Conservation (phyloP, 2,797 vertebrate genomes). For the Kryptopterus vitreolus region DNA sequence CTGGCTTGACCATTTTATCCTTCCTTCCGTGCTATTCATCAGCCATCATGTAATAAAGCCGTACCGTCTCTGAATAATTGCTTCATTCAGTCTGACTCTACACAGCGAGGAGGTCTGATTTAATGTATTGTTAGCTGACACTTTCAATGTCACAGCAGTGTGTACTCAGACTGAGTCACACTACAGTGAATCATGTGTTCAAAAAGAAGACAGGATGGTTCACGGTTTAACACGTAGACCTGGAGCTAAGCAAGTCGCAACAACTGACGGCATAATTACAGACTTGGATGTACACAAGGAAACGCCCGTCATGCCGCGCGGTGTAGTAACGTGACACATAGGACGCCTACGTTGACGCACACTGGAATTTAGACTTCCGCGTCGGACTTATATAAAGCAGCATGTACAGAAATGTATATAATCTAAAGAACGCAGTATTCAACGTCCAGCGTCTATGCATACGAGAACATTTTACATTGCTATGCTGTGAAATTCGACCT, state of each 20-base stretch:
- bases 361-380: slow-evolving; percentile 26
- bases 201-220: slow-evolving; percentile 40
- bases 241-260: slow-evolving; percentile 16
- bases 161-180: slow-evolving; percentile 27
- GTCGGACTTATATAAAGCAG: slow-evolving; percentile 6
- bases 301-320: slow-evolving; percentile 1
- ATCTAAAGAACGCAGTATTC: not conserved
- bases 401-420: not conserved
- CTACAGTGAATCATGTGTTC: slow-evolving; percentile 35
- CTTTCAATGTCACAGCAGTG: slow-evolving; percentile 29
- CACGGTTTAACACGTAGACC: slow-evolving; percentile 34
- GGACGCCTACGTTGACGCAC: slow-evolving; percentile 32
- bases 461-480: not conserved
- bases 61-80: not conserved
- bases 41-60: slow-evolving; percentile 6
- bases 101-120: not conserved
- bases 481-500: too few species aligned
- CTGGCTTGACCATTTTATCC: not conserved
- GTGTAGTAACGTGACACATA: slow-evolving; percentile 22
- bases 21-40: slow-evolving; percentile 1
- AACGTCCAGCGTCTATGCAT: not conserved
- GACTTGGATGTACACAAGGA: slow-evolving; percentile 22
- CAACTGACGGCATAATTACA: slow-evolving; percentile 43
- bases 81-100: not conserved
- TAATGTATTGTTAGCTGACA: slow-evolving; percentile 23